Evolutionary conservation across 1,140 invertebrate genomes (phyloP).

Genomic region (Bombus superbus): DNA sequence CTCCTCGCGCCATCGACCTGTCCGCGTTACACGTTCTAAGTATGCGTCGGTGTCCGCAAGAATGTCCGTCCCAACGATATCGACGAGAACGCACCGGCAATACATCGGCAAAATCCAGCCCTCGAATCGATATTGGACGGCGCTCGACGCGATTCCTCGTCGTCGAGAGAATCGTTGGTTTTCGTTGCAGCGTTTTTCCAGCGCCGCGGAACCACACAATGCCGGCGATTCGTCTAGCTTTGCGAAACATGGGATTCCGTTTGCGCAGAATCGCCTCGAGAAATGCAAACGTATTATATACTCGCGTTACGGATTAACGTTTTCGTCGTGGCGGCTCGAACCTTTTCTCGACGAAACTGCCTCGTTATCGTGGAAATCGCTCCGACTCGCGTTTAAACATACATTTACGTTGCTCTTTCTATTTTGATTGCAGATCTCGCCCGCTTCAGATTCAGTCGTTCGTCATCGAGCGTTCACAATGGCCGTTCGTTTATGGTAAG

Average conservation of each 20-base stretch:
- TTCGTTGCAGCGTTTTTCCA: background rate
- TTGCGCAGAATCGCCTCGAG: constrained; percentile 15
- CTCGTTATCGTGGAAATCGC: background rate
- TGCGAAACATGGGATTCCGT: too few relatives aligned
- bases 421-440: constrained; percentile 69
- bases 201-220: too few relatives aligned
- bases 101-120: background rate
- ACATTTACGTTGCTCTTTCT: background rate
- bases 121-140: background rate
- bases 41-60: background rate
- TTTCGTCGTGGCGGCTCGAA: background rate
- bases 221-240: too few relatives aligned
- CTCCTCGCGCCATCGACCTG: background rate
- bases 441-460: constrained; percentile 34
- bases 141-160: background rate
- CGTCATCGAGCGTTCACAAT: constrained; percentile 70
- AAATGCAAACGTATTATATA: background rate
- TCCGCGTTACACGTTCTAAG: background rate
- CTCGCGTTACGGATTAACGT: constrained; percentile 20
- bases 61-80: background rate
- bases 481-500: constrained; percentile 76
- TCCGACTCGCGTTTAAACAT: too few relatives aligned
- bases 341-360: background rate
- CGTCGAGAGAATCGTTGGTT: background rate
- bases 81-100: background rate